Percentiles rank a stretch among this genome's conserved stretches.
phyloP scores from a whole-genome alignment of 2,113 vertebrate genomes.

The Aix galericulata region DNA sequence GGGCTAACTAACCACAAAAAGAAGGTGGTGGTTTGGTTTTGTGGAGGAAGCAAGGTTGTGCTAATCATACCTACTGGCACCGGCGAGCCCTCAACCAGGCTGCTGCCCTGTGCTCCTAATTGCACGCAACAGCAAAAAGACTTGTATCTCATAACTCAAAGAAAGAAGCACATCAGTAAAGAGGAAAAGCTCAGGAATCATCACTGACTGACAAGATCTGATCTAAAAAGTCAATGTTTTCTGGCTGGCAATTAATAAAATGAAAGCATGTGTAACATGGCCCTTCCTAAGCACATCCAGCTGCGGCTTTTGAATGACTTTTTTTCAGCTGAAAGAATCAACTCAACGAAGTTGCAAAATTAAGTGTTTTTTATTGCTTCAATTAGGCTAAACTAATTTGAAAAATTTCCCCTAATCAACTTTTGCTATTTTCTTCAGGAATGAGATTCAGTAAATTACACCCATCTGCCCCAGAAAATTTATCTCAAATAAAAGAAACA shows the following conservation, averaged over 20 bases:
- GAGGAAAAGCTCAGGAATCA: background rate
- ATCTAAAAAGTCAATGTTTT: background rate
- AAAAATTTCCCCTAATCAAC: background rate
- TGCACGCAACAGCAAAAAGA: background rate
- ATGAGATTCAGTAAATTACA: background rate
- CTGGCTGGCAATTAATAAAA: conserved; percentile 10
- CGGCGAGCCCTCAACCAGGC: background rate
- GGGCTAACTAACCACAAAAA: background rate
- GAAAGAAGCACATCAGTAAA: background rate
- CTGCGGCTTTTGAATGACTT: conserved; percentile 7
- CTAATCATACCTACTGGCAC: background rate
- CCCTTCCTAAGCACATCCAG: conserved; percentile 32
- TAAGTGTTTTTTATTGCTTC: background rate
- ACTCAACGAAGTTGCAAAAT: conserved; percentile 15
- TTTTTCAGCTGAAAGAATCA: conserved; percentile 38
- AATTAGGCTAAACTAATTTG: background rate
- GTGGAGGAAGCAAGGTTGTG: background rate
- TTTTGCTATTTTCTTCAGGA: background rate
- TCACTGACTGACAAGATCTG: background rate
- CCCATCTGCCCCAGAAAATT: background rate
- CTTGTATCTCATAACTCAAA: background rate
- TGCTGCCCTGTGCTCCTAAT: background rate
- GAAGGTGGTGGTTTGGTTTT: background rate
- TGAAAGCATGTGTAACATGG: background rate
- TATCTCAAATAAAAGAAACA: background rate